phyloP scores from a whole-genome alignment of 2,113 vertebrate species.

The Chauna torquata region DNA sequence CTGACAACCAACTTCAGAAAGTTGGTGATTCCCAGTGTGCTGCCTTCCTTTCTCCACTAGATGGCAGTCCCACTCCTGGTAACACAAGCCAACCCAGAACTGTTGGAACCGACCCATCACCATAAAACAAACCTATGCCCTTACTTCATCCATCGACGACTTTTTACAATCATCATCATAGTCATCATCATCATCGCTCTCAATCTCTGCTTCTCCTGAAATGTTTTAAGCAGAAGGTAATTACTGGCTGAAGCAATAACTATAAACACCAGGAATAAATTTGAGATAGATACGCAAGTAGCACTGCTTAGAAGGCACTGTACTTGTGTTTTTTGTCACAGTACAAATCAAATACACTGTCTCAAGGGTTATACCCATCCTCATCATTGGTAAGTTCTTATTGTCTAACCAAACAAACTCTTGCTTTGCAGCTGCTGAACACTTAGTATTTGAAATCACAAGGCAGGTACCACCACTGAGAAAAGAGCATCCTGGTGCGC shows the following conservation, averaged over 20 bases:
- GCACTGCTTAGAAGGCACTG: not conserved
- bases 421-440: not conserved
- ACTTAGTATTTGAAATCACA: not conserved
- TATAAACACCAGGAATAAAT: not conserved
- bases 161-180: slow-evolving; percentile 97
- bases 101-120: not conserved
- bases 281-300: not conserved
- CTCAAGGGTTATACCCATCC: not conserved
- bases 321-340: not conserved
- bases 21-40: not conserved
- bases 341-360: not conserved
- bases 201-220: slow-evolving; percentile 92
- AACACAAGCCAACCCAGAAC: not conserved
- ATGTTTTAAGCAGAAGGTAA: slow-evolving; percentile 46
- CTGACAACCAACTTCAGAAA: not conserved
- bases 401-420: not conserved
- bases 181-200: slow-evolving; percentile 95
- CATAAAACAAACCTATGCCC: not conserved
- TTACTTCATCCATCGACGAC: slow-evolving; percentile 95
- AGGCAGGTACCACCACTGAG: not conserved
- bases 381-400: not conserved
- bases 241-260: not conserved
- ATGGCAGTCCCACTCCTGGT: slow-evolving; percentile 57
- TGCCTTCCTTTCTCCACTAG: slow-evolving; percentile 55
- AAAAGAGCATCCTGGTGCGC: fast-evolving